Percentiles rank a stretch among this genome's conserved stretches.
Evolutionary conservation across 2,888 invertebrate species (phyloP).

Genomic region (Eupeodes luniger): DNA sequence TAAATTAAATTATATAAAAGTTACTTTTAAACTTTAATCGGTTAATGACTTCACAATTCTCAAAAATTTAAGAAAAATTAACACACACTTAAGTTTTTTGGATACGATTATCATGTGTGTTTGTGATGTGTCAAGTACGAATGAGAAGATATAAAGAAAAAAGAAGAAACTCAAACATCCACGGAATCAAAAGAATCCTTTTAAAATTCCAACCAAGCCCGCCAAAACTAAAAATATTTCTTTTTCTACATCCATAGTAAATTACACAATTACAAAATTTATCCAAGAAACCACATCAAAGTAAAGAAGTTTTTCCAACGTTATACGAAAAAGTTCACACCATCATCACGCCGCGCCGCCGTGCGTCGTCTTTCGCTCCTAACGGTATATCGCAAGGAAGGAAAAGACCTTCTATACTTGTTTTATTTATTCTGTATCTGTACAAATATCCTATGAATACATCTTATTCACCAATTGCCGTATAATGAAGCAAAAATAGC

Average conservation of each 20-base stretch:
- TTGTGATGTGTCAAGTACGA: not conserved
- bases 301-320: slow-evolving; percentile 48
- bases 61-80: no score
- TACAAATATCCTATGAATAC: slow-evolving; percentile 30
- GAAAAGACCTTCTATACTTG: slow-evolving; percentile 34
- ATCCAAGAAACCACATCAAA: slow-evolving; percentile 63
- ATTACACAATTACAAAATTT: slow-evolving; percentile 66
- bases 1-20: no score
- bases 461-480: slow-evolving; percentile 30
- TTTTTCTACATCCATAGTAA: slow-evolving; percentile 37
- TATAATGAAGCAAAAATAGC: slow-evolving; percentile 37
- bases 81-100: no score
- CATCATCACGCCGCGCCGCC: not conserved
- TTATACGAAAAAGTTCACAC: slow-evolving; percentile 36
- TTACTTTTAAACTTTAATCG: no score
- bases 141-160: not conserved
- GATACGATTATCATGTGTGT: no score
- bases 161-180: not conserved
- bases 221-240: slow-evolving; percentile 8
- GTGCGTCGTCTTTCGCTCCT: slow-evolving; percentile 28
- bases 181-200: not conserved
- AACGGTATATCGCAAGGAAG: not conserved
- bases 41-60: no score
- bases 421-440: slow-evolving; percentile 1
- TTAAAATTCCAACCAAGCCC: slow-evolving; percentile 25